Percentiles rank a stretch among this genome's conserved stretches.
Conservation (phyloP, 2,797 vertebrate species). For the Notolepis coatsorum region DNA sequence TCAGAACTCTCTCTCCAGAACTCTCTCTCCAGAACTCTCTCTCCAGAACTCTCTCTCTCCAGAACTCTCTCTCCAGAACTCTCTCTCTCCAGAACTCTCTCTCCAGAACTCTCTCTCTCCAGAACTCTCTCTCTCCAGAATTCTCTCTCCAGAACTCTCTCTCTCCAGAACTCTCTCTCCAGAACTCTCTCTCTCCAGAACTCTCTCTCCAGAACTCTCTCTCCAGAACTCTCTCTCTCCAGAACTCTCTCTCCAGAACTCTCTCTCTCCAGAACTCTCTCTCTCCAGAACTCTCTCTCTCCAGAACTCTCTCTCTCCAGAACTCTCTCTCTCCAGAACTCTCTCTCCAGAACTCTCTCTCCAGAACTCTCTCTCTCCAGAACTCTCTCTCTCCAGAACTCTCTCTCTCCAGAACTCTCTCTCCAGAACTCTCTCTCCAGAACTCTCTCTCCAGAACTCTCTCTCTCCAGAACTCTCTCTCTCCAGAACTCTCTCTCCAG, state of each 20-base stretch:
- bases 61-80: conserved; percentile 27
- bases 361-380: not conserved
- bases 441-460: not conserved
- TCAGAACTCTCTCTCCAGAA: not conserved
- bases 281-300: conserved; percentile 22
- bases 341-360: conserved; percentile 21
- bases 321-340: conserved; percentile 35
- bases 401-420: conserved; percentile 37
- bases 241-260: conserved; percentile 9
- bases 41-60: conserved; percentile 35
- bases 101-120: conserved; percentile 36
- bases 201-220: conserved; percentile 24
- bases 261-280: conserved; percentile 31
- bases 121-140: conserved; percentile 44
- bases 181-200: conserved; percentile 38
- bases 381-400: conserved; percentile 14
- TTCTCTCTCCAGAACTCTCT: conserved; percentile 26
- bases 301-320: conserved; percentile 10
- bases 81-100: not conserved
- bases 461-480: conserved; percentile 31
- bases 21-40: not conserved
- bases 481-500: conserved; percentile 34
- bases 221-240: not conserved
- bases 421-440: conserved; percentile 2
- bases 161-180: conserved; percentile 4